Conservation (phyloP, 2,888 invertebrate species). For the Tetropium fuscum region DNA sequence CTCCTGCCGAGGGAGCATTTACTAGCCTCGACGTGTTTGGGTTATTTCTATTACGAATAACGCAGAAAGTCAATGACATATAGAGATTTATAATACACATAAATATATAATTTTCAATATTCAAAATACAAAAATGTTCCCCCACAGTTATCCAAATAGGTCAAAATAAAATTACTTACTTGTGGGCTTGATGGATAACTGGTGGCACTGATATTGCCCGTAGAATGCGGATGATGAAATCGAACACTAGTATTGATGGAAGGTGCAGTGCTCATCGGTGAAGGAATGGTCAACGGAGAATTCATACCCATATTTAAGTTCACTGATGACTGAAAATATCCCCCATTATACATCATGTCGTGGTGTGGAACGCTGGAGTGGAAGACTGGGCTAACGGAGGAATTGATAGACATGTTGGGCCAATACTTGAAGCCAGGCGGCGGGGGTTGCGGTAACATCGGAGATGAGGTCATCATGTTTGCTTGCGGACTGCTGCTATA, state of each 20-base stretch:
- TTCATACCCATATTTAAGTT: slow-evolving; percentile 12
- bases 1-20: too few species aligned
- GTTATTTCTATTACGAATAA: too few species aligned
- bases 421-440: slow-evolving; percentile 38
- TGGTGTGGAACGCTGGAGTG: slow-evolving; percentile 28
- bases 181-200: slow-evolving; percentile 7
- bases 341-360: slow-evolving; percentile 25
- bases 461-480: not conserved
- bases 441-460: slow-evolving; percentile 20
- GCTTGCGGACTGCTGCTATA: slow-evolving; percentile 12
- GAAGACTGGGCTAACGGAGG: slow-evolving; percentile 13
- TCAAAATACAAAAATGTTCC: too few species aligned
- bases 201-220: not conserved
- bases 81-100: too few species aligned
- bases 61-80: too few species aligned
- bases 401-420: slow-evolving; percentile 36
- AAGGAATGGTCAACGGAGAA: slow-evolving; percentile 11
- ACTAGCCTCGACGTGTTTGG: too few species aligned
- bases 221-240: slow-evolving; percentile 11
- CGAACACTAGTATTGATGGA: slow-evolving; percentile 25
- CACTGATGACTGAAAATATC: slow-evolving; percentile 29
- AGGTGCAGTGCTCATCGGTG: slow-evolving; percentile 19
- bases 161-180: too few species aligned
- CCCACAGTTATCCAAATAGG: too few species aligned
- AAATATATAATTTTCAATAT: too few species aligned